Evolutionary conservation across 2,888 invertebrate species (phyloP).

Genomic region (Trypoxylon attenuatum): DNA sequence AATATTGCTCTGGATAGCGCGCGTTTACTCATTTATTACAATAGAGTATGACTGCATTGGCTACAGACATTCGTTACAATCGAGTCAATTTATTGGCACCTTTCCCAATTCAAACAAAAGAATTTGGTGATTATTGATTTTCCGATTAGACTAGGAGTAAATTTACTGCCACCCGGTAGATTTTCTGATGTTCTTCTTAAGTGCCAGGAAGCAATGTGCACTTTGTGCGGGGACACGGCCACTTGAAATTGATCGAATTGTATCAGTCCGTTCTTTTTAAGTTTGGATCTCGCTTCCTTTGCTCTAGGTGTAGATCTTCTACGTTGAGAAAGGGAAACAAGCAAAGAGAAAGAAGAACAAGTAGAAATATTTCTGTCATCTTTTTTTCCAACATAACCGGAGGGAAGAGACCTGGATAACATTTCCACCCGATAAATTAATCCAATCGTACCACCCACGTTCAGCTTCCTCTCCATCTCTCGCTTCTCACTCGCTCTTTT

Average conservation of each 20-base stretch:
- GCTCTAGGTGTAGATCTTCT: neutral
- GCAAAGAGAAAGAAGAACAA: conserved; percentile 11
- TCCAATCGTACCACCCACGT: conserved; percentile 59
- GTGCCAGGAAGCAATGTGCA: neutral
- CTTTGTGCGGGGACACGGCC: neutral
- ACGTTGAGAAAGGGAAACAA: neutral
- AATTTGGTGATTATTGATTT: too few relatives aligned
- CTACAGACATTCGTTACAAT: too few relatives aligned
- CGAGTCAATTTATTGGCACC: too few relatives aligned
- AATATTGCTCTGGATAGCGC: too few relatives aligned
- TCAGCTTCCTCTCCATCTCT: conserved; percentile 29
- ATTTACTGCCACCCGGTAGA: too few relatives aligned
- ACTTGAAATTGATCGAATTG: conserved; percentile 21
- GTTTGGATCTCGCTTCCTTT: conserved; percentile 20
- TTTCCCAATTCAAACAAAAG: too few relatives aligned
- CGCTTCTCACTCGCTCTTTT: neutral
- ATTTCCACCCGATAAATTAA: conserved; percentile 65
- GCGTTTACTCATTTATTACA: too few relatives aligned
- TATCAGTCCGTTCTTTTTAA: conserved; percentile 2
- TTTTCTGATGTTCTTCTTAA: too few relatives aligned
- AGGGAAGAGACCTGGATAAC: conserved; percentile 31
- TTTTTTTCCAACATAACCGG: conserved; percentile 6
- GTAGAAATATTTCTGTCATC: conserved; percentile 5
- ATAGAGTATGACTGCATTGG: too few relatives aligned
- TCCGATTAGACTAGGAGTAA: neutral